Percentiles rank a stretch among this genome's conserved stretches.
These are phyloP conservation scores for Pogonocherus hispidulus DNA, from an alignment of 2,888 invertebrate genomes.

Conservation along the genomic window DNA sequence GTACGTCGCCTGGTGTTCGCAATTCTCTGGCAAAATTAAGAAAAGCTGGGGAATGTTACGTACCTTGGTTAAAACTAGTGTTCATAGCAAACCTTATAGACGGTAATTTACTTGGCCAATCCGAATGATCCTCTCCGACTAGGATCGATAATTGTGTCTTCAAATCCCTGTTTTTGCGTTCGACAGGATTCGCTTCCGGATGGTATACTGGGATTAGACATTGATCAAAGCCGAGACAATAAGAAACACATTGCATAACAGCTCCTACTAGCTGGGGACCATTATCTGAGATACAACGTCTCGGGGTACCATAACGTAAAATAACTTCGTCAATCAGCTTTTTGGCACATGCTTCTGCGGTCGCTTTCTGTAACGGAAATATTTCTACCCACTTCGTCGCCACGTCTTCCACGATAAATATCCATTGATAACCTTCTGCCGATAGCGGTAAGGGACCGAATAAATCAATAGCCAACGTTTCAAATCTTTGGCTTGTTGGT, in stretches of 20 bases:
- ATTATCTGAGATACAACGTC: slow-evolving; percentile 60
- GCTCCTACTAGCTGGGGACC: slow-evolving; percentile 57
- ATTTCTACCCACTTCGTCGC: slow-evolving; percentile 55
- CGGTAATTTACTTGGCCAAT: slow-evolving; percentile 58
- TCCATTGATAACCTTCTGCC: not conserved
- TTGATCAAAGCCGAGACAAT: slow-evolving; percentile 37
- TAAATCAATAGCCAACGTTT: slow-evolving; percentile 43
- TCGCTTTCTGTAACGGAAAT: slow-evolving; percentile 43
- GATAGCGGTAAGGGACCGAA: slow-evolving; percentile 45
- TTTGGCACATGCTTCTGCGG: slow-evolving; percentile 50
- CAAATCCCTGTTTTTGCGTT: slow-evolving; percentile 55
- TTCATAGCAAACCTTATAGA: slow-evolving; percentile 64
- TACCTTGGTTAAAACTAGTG: slow-evolving; percentile 52
- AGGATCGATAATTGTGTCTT: slow-evolving; percentile 58
- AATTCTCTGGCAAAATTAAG: slow-evolving; percentile 61
- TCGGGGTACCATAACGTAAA: slow-evolving; percentile 59
- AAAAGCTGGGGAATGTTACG: slow-evolving; percentile 59
- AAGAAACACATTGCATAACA: slow-evolving; percentile 59
- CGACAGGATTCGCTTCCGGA: slow-evolving; percentile 45
- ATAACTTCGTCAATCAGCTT: slow-evolving; percentile 53
- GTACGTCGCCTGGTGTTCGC: slow-evolving; percentile 56
- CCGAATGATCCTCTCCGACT: slow-evolving; percentile 56
- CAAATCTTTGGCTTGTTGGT: slow-evolving; percentile 41
- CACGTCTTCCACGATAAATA: slow-evolving; percentile 47
- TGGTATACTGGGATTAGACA: slow-evolving; percentile 45